Conservation (phyloP, 92 coral and sea anemone genomes). For the Micromussa lordhowensis region DNA sequence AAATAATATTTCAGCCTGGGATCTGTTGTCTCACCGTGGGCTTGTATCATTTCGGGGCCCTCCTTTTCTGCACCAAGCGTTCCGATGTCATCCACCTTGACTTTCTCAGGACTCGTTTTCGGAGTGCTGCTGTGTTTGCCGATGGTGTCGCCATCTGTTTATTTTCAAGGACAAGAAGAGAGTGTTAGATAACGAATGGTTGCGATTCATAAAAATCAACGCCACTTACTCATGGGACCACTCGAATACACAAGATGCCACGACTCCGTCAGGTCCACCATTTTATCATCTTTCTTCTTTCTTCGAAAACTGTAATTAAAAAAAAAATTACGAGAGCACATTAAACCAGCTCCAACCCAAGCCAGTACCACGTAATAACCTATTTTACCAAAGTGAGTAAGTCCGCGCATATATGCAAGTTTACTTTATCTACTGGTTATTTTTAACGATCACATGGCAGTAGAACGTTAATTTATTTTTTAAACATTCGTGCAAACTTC, state of each 20-base stretch:
- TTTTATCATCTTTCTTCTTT: slow-evolving; percentile 25
- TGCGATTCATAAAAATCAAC: neutral
- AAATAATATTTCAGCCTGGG: neutral
- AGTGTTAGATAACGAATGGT: neutral
- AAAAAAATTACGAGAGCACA: neutral
- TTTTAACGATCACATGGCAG: neutral
- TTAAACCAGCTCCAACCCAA: neutral
- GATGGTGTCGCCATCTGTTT: neutral
- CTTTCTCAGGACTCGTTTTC: slow-evolving; percentile 7
- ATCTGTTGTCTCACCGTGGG: slow-evolving; percentile 19
- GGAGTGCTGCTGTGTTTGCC: neutral
- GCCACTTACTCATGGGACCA: slow-evolving; percentile 61
- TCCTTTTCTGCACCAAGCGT: neutral
- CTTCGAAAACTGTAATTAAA: slow-evolving; percentile 46
- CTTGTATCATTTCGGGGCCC: neutral
- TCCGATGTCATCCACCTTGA: neutral
- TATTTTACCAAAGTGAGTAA: neutral
- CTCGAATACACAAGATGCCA: slow-evolving; percentile 73
- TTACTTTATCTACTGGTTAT: too few relatives aligned
- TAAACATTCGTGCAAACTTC: neutral
- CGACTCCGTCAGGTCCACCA: slow-evolving; percentile 50
- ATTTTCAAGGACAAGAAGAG: too few relatives aligned
- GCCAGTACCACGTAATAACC: neutral
- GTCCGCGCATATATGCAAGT: too few relatives aligned
- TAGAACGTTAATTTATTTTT: neutral